Evolutionary conservation across 2,113 vertebrate genomes (phyloP).

Genomic region (Gila orcuttii): DNA sequence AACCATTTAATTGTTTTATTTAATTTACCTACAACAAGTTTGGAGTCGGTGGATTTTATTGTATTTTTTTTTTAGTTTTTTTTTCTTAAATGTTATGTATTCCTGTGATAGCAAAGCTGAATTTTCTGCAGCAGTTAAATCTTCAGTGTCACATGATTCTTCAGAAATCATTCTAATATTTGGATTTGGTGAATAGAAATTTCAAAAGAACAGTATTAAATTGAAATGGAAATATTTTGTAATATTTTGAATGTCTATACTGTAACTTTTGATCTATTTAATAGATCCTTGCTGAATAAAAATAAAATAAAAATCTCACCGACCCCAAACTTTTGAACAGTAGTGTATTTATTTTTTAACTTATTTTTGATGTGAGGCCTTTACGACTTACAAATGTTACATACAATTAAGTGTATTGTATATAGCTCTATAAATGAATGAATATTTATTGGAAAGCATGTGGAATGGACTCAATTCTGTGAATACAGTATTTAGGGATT

Average conservation of each 20-base stretch:
- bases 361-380: constrained; percentile 88
- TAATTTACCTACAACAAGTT: constrained; percentile 69
- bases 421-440: constrained; percentile 65
- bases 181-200: neutral
- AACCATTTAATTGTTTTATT: constrained; percentile 42
- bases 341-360: constrained; percentile 44
- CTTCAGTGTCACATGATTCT: neutral
- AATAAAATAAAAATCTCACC: neutral
- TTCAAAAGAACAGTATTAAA: neutral
- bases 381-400: constrained; percentile 79
- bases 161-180: neutral
- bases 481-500: constrained; percentile 24
- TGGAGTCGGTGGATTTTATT: neutral
- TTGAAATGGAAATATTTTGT: neutral
- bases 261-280: neutral
- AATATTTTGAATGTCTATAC: neutral
- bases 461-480: constrained; percentile 7
- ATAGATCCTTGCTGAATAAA: neutral
- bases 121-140: neutral
- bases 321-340: neutral
- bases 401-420: constrained; percentile 82
- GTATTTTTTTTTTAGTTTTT: neutral
- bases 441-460: constrained; percentile 88
- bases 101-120: neutral
- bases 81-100: neutral